Evolutionary conservation across 1,140 invertebrate genomes (phyloP), one percentile per base, ranked within the genome.

Genomic region (Penaeus vannamei): DNA sequence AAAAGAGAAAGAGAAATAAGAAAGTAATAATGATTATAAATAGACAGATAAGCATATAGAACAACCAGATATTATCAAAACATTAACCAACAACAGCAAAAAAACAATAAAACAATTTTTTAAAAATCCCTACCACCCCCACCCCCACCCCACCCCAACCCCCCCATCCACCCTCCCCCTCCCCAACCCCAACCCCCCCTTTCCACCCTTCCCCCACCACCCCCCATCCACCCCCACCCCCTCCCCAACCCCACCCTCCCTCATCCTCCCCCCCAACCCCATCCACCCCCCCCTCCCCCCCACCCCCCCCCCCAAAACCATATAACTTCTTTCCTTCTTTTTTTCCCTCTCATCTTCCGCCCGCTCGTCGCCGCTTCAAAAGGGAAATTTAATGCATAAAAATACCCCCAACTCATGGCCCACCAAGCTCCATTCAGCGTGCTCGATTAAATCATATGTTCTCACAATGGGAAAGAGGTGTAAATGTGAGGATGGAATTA

Each of bases 401-500:
- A 86, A 88, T 66, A 69, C 26, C n/a, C 20, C 61, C 62, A 77
- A 77, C 87, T 77, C 81, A 88, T 83, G 87, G 81, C 29, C 81
- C 80, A 76, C 62, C 69, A 76, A 87, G 80, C 86, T 87, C 86
- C 64, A 87, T 87, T 87, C 83, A 87, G 85, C 62, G 79, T 61
- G 42, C 72, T 83, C 86, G 85, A 87, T 84, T 90, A 90, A 91
- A 87, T 87, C 86, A 85, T 86, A 86, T 87, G 90, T 90, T 91
- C 89, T 91, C 85, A 90, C 89, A 90, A 91, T 89, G 87, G 88
- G 88, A 82, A 90, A 87, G 86, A 86, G 88, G 85, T 90, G 90
- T 90, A 90, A 90, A 90, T 90, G 90, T 86, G 86, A 59, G 85
- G 86, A 85, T 87, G 79, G 91, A 92, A 92, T 92, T 92, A 92